Evolutionary conservation across 2,113 vertebrate genomes (phyloP), one percentile per base, ranked within the genome.

Genomic region (Amphiprion percula): DNA sequence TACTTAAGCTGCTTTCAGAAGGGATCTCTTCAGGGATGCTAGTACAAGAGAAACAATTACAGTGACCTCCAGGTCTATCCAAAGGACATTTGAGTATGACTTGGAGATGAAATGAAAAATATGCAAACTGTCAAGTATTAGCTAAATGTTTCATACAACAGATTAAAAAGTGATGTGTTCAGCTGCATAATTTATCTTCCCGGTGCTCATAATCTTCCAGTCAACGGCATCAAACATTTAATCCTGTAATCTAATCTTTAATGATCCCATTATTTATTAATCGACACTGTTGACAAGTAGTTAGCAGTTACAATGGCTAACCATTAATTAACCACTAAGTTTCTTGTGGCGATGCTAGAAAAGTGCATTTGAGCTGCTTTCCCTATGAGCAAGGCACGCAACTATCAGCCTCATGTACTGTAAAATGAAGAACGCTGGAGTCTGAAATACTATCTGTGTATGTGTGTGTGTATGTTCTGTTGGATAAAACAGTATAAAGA

Each of bases 151-250:
- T 52, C 9, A 37, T 5, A 30, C 46, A 30, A 21, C 15, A 77
- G 23, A 44, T 17, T 52, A 21, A 17, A 30, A 9, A 21, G 33
- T 54, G 39, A 64, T 21, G 16, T 17, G 11, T 15, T 37, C 16
- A 28, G 6, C 55, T 62, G 56, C 49, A 47, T 55, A 44, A 19
- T 24, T 63, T 50, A 24, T 17, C 10, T 52, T n/a, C 41, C 11
- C 41, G 8, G 33, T 10, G 7, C 33, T 37, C 49, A 39, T 52
- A 28, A 54, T 79, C 30, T 74, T 60, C 49, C 62, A 46, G 10
- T 39, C 50, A 65, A 41, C 26, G n/a, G 2, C 44, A 39, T 68
- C 39, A 73, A 59, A 64, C 28, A 56, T 61, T 26, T 8, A 28
- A 23, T 56, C 14, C 41, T 55, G 7, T 50, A 33, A 58, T 65